Percentiles rank a stretch among this genome's conserved stretches.
Conservation (phyloP, 2,113 vertebrate species). For the Piprites chloris region DNA sequence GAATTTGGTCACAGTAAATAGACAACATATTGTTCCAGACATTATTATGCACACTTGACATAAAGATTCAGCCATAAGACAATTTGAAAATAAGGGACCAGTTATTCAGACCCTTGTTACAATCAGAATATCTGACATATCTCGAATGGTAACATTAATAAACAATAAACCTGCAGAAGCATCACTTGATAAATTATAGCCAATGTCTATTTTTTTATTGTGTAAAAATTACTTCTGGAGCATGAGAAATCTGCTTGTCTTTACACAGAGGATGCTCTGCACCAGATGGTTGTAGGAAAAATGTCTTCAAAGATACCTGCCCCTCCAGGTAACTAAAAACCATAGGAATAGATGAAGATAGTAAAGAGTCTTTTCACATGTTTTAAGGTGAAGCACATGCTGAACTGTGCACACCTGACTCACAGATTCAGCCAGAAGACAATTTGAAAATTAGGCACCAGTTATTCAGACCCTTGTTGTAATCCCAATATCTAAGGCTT, state of each 20-base stretch:
- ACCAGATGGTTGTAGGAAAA: neutral
- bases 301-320: neutral
- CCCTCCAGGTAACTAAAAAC: neutral
- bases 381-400: neutral
- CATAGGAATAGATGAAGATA: neutral
- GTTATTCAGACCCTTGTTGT: neutral
- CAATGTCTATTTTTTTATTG: accelerated
- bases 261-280: neutral
- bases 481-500: neutral
- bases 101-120: neutral
- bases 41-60: neutral
- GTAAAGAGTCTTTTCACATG: neutral
- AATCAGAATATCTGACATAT: neutral
- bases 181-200: neutral
- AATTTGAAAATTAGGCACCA: neutral
- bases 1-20: neutral
- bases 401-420: neutral
- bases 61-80: neutral
- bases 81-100: neutral
- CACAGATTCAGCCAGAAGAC: neutral
- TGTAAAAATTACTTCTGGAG: neutral
- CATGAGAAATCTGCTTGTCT: neutral
- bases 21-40: neutral
- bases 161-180: neutral
- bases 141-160: neutral